Base-by-base conservation (phyloP, 1,140 invertebrate genomes). In the Bombus balteatus region DNA sequence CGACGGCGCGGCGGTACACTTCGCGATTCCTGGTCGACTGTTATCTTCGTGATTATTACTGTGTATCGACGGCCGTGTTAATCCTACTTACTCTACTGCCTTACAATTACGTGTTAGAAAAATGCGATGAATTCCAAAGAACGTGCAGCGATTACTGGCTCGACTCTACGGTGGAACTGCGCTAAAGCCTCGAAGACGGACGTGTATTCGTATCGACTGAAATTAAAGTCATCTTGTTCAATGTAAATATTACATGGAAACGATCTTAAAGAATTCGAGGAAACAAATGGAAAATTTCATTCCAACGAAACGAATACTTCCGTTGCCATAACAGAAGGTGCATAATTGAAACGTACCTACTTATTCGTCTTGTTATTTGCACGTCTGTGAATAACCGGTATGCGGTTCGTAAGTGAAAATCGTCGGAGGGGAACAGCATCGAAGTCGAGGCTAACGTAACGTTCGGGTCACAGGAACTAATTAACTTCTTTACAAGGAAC, bases 401-500 rank as follows among this genome's bases (percentile, higher is more conserved):
- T 59, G 41, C 43, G 65, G 18, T 32, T 72, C 73, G 72, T 83
- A 57, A 72, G 79, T 87, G 82, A 81, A 90, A 87, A 85, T 47
- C 80, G 68, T 62, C 66, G 74, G 74, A 72, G 62, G 53, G 81
- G 68, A 84, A 83, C 83, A 62, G 59, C 74, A 34, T n/a, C 39
- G 41, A 9, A n/a, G 39, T 25, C 41, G 65, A 75, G 83, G 39
- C 80, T 86, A 82, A 81, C 84, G 83, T 57, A 83, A 85, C 28
- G 66, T 13, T 85, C 79, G 77, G 47, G 80, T 87, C 87, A 34
- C 85, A 91, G 92, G 90, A 92, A 93, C 90, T 90, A 92, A 92
- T 92, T 92, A 93, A 90, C 90, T 92, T 92, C 86, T 91, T 89
- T 92, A 93, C 91, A 93, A 92, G 92, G 73, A 91, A 93, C 88